Evolutionary conservation across 2,113 vertebrate species (phyloP), one percentile per base, ranked within the genome.

Genomic region (Thunnus maccoyii): DNA sequence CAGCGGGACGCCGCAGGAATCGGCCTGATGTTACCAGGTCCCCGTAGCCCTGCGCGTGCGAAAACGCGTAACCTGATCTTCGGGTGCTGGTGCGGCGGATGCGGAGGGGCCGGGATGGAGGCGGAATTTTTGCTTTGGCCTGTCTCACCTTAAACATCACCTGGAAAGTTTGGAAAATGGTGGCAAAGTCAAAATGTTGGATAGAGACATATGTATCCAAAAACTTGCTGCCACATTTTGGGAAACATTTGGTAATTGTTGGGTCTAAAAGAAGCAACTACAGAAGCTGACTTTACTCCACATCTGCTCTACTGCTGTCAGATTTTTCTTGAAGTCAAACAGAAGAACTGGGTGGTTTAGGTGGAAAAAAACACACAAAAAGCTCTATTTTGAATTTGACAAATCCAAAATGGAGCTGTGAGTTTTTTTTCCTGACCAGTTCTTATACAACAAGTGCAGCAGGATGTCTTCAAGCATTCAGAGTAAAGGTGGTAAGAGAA

Each of bases 61-160:
- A 97, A 94, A 99, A 99, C 27, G 98, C 98, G 4, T 99, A 99
- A 69, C 97, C 97, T 0, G 97, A 99, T 3, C 97, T 96, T 0
- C 96, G 96, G 5, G 96, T 90, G 88, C 95, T 94, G 80, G 94
- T 88, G 57, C 95, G 95, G 27, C 93, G 96, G 27, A 95, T 77
- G 44, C 86, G 95, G 9, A 84, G 4, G 15, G 84, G 95, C 14
- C 80, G 86, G 1, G 93, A 82, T 0, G 87, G 94, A 1, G 95
- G 94, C 18, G 88, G 88, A 0, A 94, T 95, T 0, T 78, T 72
- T 7, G 93, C 95, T 86, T 96, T 96, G 60, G 89, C 94, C 83
- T 94, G 91, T 30, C 91, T 94, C 81, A 97, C 96, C 89, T 96
- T 96, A 20, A 90, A 83, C 89, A 95, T 93, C 55, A 98, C 94